Evolutionary conservation across 1,140 invertebrate species (phyloP).

Genomic region (Hylyphantes graminicola): DNA sequence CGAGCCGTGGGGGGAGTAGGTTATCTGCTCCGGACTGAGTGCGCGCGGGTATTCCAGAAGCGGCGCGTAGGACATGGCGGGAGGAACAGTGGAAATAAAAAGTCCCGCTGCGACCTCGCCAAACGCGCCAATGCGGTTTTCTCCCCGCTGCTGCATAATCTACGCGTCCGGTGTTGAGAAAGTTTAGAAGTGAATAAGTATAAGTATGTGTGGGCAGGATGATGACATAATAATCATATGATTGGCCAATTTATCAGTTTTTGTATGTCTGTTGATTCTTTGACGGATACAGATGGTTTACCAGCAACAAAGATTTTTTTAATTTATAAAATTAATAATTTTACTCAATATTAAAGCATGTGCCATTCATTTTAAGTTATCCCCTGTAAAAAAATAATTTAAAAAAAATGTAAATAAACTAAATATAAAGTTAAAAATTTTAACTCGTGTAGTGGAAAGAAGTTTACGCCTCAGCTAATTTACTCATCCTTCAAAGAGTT

Average conservation of each 20-base stretch:
- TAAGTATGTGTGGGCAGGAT: background rate
- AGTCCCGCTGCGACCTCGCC: slow-evolving; percentile 13
- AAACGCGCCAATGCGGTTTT: slow-evolving; percentile 57
- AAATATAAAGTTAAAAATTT: too few species aligned
- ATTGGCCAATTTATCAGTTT: background rate
- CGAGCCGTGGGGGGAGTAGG: background rate
- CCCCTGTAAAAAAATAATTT: too few species aligned
- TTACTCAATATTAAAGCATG: background rate
- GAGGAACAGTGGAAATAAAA: slow-evolving; percentile 27
- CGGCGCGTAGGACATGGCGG: slow-evolving; percentile 15
- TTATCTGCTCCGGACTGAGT: slow-evolving; percentile 16
- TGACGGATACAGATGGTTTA: background rate
- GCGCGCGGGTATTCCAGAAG: slow-evolving; percentile 19
- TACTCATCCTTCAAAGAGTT: too few species aligned
- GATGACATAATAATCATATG: background rate
- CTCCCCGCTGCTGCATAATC: slow-evolving; percentile 46
- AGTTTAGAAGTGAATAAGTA: slow-evolving; percentile 5
- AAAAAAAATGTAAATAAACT: too few species aligned
- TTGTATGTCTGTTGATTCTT: background rate
- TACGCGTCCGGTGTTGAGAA: slow-evolving; percentile 7
- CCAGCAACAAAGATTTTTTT: background rate
- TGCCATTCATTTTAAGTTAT: too few species aligned
- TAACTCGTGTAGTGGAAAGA: too few species aligned
- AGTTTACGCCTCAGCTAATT: too few species aligned
- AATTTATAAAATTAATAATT: background rate